Evolutionary conservation across 2,888 invertebrate genomes (phyloP), one percentile per base, ranked within the genome.

Genomic region (Drosophila falleni): DNA sequence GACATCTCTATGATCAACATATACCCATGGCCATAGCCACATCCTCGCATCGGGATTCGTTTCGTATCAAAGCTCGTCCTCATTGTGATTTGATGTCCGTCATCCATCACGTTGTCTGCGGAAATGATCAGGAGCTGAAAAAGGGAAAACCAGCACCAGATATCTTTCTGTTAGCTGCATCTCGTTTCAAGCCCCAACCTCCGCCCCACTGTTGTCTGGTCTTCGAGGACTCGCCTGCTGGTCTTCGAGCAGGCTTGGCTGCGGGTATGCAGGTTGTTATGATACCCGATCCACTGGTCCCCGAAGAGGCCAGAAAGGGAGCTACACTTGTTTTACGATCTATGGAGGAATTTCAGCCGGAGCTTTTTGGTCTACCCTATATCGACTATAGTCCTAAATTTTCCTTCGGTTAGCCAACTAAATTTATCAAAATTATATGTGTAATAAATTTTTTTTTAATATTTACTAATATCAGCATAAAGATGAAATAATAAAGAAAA

Each of bases 141-240:
- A 93, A 93, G 64, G 97, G 97, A 0, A 98, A 98, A 93, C 98
- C 98, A 0, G 94, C 95, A 61, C 98, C 98, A 0, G 97, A 98
- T 90, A 96, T 97, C 77, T 98, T 96, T 90, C 91, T 96, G 13
- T 94, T 97, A 0, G 95, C 96, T 51, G 96, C 96, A 0, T 92
- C 93, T 0, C 93, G 97, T 72, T 97, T 97, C 91, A 92, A 94
- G 0, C 55, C 55, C 3, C 11, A 33, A 8, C 95, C 95, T 59
- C 93, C 94, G 74, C 94, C 95, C 11, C 93, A 81, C 3, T 31
- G 75, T 3, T 96, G 97, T 88, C 92, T 98, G 62, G 97, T 97
- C 5, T 97, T 98, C 91, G 98, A 98, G 93, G 98, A 98, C 92
- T 96, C 98, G 0, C 96, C 96, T 0, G 96, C 96, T 90, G 98